phyloP scores from a whole-genome alignment of 2,797 vertebrate genomes.

The Etheostoma nigrum region DNA sequence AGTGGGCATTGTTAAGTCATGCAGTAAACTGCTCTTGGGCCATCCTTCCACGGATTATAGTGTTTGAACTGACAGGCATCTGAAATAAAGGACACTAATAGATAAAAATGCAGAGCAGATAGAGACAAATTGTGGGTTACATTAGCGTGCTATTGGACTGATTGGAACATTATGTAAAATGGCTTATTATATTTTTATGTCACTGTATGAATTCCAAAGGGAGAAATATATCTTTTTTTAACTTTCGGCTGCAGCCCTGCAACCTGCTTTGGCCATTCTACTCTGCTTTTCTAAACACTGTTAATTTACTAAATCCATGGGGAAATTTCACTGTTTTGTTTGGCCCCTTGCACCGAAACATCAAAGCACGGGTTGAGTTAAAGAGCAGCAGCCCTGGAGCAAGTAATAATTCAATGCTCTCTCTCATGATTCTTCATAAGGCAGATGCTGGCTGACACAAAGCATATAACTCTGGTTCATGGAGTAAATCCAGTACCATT shows the following conservation, averaged over 20 bases:
- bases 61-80: constrained; percentile 54
- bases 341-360: constrained; percentile 44
- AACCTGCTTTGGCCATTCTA: constrained; percentile 19
- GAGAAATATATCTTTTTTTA: constrained; percentile 9
- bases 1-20: constrained; percentile 50
- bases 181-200: constrained; percentile 37
- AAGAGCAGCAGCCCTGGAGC: constrained; percentile 60
- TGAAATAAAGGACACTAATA: constrained; percentile 34
- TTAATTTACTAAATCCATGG: constrained; percentile 57
- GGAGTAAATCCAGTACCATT: constrained; percentile 23
- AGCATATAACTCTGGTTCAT: constrained; percentile 33
- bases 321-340: constrained; percentile 62
- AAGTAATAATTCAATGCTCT: constrained; percentile 56
- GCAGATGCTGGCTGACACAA: constrained; percentile 49
- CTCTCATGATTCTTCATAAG: constrained; percentile 39
- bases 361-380: constrained; percentile 60
- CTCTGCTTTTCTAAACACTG: constrained; percentile 50
- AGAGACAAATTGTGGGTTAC: constrained; percentile 45
- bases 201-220: constrained; percentile 37
- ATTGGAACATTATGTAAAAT: constrained; percentile 44
- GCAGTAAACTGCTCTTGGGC: constrained; percentile 46
- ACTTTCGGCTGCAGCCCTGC: constrained; percentile 22
- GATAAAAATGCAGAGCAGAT: constrained; percentile 44
- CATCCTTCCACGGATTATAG: constrained; percentile 36
- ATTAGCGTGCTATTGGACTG: constrained; percentile 37